Base-by-base conservation (phyloP, 2,113 vertebrate species). In the Merops nubicus region DNA sequence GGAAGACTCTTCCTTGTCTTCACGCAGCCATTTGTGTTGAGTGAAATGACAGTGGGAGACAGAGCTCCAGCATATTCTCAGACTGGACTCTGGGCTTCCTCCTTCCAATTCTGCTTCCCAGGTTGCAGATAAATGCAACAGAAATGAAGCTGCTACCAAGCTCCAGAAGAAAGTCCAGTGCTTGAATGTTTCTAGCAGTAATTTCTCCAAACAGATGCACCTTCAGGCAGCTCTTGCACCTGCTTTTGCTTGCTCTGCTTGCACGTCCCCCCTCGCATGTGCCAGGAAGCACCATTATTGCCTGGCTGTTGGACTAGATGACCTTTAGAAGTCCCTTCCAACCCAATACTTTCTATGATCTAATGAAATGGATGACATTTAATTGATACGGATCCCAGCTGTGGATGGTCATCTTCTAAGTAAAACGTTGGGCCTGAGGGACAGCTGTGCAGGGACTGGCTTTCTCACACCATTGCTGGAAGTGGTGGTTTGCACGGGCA, bases 191-290 rank as follows among this genome's bases (percentile, higher is more conserved):
- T 77, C 47, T 72, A 60, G 28, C 36, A 47, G n/a, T 45, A 17
- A 23, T 73, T 89, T 43, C 25, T 57, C 36, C 8, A 38, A 34
- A 73, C 31, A 54, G 22, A 13, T 34, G 19, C 1, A 2, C 45
- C 70, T 87, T 62, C 33, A n/a, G 60, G 54, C 59, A 56, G 23
- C 13, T 69, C 50, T 38, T 33, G 13, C 42, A 36, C 38, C 31
- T 29, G 22, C 21, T 63, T 78, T 17, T 77, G 17, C 42, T 91
- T 33, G 42, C 28, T 69, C 36, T 73, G 25, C 25, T 15, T 20
- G 3, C 26, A 4, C 0, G 3, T 45, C 2, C 29, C 6, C 21
- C 33, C 12, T 72, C 3, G 0, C 50, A 29, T 1, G 0, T 48
- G 72, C 20, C 25, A 25, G 38, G 7, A 26, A 19, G 48, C 56